Evolutionary conservation across 2,797 vertebrate species (phyloP).

Genomic region (Parotocinclus haroldoi): DNA sequence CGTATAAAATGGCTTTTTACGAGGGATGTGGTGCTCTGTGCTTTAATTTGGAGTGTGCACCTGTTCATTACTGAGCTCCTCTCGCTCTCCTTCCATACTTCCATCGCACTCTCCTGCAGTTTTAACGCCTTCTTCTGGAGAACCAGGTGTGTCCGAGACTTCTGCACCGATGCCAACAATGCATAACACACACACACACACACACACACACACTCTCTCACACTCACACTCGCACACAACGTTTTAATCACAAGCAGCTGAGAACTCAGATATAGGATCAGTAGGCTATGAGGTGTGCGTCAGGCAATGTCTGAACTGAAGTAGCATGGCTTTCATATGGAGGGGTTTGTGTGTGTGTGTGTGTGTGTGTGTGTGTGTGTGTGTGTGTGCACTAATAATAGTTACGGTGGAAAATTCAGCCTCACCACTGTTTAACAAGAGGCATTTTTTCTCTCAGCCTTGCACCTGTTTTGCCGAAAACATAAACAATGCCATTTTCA

Average conservation of each 20-base stretch:
- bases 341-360: conserved; percentile 7
- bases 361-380: conserved; percentile 16
- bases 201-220: conserved; percentile 5
- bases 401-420: conserved; percentile 64
- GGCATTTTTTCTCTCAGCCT: conserved; percentile 47
- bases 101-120: conserved; percentile 28
- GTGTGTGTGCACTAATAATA: conserved; percentile 56
- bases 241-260: conserved; percentile 23
- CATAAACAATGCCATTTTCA: conserved; percentile 64
- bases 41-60: conserved; percentile 67
- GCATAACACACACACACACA: background rate
- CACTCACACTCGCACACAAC: background rate
- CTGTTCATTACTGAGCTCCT: conserved; percentile 61
- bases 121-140: conserved; percentile 64
- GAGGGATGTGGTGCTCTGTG: conserved; percentile 46
- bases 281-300: background rate
- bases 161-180: background rate
- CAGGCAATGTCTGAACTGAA: conserved; percentile 6
- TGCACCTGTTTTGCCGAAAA: conserved; percentile 64
- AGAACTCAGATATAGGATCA: conserved; percentile 9
- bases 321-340: background rate
- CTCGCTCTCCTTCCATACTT: conserved; percentile 24
- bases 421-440: conserved; percentile 60
- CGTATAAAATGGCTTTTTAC: conserved; percentile 56
- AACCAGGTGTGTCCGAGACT: conserved; percentile 52